phyloP scores from a whole-genome alignment of 2,113 vertebrate genomes.

The Maccullochella peelii region DNA sequence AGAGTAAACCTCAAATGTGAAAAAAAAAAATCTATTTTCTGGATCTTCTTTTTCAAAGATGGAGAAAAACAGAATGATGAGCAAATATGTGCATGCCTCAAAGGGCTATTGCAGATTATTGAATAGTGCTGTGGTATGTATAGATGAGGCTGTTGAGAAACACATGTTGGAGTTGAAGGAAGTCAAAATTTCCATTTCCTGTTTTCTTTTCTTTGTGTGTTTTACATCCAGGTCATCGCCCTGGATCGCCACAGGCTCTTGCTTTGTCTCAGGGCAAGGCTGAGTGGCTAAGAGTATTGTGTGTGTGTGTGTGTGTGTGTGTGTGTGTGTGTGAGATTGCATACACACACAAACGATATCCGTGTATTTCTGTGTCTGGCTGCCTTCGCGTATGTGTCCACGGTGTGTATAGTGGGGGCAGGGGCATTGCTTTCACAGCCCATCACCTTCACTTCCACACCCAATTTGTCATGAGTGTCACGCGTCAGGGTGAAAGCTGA shows the following conservation, averaged over 20 bases:
- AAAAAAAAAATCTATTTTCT: slow-evolving; percentile 37
- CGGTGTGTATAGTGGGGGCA: slow-evolving; percentile 73
- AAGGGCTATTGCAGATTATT: slow-evolving; percentile 9
- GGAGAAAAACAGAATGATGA: slow-evolving; percentile 34
- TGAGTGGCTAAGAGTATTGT: slow-evolving; percentile 33
- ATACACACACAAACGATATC: slow-evolving; percentile 49
- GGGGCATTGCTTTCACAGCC: slow-evolving; percentile 90
- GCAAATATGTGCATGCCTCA: slow-evolving; percentile 17
- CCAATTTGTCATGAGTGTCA: slow-evolving; percentile 94
- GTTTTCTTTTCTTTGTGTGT: slow-evolving; percentile 85
- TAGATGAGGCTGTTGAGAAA: slow-evolving; percentile 13
- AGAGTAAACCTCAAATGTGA: slow-evolving; percentile 33
- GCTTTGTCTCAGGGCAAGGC: slow-evolving; percentile 83
- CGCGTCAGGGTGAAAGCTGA: slow-evolving; percentile 85
- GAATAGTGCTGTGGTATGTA: slow-evolving; percentile 17
- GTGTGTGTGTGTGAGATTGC: slow-evolving; percentile 42
- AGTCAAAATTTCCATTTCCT: slow-evolving; percentile 87
- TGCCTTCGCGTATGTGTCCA: slow-evolving; percentile 59
- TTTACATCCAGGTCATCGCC: slow-evolving; percentile 87
- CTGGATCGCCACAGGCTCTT: slow-evolving; percentile 85
- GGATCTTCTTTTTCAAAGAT: slow-evolving; percentile 23
- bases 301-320: no score
- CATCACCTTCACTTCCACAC: slow-evolving; percentile 87
- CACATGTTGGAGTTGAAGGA: slow-evolving; percentile 65
- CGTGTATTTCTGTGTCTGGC: slow-evolving; percentile 65